A percentile compares a stretch with the other conserved stretches of the same genome.
Conservation (phyloP, 2,888 invertebrate genomes). For the Deroplatys truncata region DNA sequence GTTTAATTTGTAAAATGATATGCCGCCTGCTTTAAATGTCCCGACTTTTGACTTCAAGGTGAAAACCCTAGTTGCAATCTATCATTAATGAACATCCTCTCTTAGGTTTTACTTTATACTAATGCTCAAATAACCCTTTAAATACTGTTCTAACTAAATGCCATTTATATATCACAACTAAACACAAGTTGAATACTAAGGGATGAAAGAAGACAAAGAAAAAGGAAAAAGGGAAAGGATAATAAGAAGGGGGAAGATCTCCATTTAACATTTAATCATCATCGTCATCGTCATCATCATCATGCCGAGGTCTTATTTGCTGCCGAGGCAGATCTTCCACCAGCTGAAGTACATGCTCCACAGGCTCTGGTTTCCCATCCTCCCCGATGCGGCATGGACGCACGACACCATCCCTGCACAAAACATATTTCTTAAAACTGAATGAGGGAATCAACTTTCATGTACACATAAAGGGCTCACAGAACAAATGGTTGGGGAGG, state of each 20-base stretch:
- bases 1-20: no score
- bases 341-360: conserved; percentile 83
- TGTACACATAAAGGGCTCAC: no score
- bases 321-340: conserved; percentile 62
- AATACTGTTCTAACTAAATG: not conserved
- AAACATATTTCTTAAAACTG: not conserved
- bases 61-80: no score
- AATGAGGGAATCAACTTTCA: no score
- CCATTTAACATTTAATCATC: not conserved
- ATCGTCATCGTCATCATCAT: not conserved
- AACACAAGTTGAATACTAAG: not conserved
- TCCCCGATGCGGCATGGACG: conserved; percentile 84
- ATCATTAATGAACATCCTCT: not conserved
- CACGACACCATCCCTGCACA: conserved; percentile 65
- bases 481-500: no score
- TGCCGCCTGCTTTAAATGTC: no score
- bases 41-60: not conserved
- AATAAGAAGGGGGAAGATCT: no score
- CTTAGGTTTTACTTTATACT: not conserved
- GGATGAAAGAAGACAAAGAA: not conserved
- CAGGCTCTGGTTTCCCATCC: conserved; percentile 84
- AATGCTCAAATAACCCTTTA: not conserved
- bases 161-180: not conserved
- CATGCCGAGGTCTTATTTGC: conserved; percentile 41
- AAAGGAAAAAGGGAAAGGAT: no score